Evolutionary conservation across 2,113 vertebrate species (phyloP).

Genomic region (Bettongia penicillata): DNA sequence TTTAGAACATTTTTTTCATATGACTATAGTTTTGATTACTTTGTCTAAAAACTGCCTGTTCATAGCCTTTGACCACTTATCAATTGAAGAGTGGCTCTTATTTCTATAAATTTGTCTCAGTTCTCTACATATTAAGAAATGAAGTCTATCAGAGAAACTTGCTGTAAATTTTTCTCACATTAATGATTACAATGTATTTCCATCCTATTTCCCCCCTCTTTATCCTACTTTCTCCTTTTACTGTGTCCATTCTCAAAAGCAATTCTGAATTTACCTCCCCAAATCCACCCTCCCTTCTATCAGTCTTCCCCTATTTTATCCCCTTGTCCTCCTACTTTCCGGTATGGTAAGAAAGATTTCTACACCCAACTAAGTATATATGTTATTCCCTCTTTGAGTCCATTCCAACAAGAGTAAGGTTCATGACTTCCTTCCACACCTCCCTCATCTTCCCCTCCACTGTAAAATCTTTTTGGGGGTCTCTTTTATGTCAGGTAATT

Average conservation of each 20-base stretch:
- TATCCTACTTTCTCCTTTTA: not conserved
- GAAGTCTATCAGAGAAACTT: not conserved
- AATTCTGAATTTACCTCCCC: not conserved
- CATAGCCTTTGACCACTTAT: not conserved
- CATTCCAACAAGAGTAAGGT: not conserved
- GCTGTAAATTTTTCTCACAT: not conserved
- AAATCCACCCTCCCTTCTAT: not conserved
- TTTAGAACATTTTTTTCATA: not conserved
- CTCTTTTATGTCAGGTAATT: not conserved
- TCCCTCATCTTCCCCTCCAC: not conserved
- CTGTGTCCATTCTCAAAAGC: not conserved
- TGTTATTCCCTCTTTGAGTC: too few relatives aligned
- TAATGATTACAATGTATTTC: not conserved
- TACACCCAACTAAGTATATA: not conserved
- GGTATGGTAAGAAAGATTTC: not conserved
- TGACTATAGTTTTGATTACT: not conserved
- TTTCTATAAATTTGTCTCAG: not conserved
- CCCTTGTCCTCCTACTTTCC: not conserved
- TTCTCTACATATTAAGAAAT: not conserved
- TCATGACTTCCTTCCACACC: not conserved
- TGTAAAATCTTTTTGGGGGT: not conserved
- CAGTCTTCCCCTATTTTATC: not conserved
- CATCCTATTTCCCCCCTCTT: not conserved
- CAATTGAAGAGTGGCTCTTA: not conserved
- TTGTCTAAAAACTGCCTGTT: not conserved